Evolutionary conservation across 2,797 vertebrate species (phyloP), one percentile per base, ranked within the genome.

Genomic region (Eulemur coronatus): DNA sequence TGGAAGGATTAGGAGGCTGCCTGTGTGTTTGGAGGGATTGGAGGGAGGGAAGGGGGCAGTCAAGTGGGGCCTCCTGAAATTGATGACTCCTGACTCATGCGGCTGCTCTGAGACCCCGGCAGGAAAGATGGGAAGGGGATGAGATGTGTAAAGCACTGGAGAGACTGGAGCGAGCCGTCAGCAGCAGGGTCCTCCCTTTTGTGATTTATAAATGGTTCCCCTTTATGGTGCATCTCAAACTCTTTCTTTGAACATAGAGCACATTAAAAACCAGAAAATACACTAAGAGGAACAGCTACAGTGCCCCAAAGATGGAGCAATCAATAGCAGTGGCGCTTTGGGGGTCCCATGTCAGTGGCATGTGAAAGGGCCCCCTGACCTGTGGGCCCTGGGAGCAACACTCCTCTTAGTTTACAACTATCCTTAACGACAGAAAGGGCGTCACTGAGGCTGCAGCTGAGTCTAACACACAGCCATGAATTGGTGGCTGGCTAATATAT

Each of bases 231-330:
- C 12, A 46, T 70, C 38, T 89, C 76, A 81, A 88, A 80, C 30
- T 72, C 52, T 70, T 3, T 75, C 69, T 91, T 80, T 38, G 4
- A 55, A 76, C 46, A 7, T 48, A 46, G 7, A 85, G 38, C 52
- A 70, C 84, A 61, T 46, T 50, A n/a, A 8, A 75, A 81, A 43
- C 13, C 59, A 95, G 72, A 93, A 91, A 96, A 79, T 5, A 35
- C 30, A 30, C 7, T 7, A 26, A 89, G 2, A 41, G 6, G 24
- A 92, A 73, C 1, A 50, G 18, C 15, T 24, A 4, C 17, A n/a
- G 4, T 9, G 10, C 17, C 84, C 38, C 63, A 73, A 84, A 14
- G 17, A 28, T 30, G 78, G 10, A 84, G 50, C 33, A 63, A 70
- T 59, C 22, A 61, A 33, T 0, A 81, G 18, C 43, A 48, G 24